Base-by-base conservation (phyloP, 2,113 vertebrate genomes). In the Lepisosteus oculatus region DNA sequence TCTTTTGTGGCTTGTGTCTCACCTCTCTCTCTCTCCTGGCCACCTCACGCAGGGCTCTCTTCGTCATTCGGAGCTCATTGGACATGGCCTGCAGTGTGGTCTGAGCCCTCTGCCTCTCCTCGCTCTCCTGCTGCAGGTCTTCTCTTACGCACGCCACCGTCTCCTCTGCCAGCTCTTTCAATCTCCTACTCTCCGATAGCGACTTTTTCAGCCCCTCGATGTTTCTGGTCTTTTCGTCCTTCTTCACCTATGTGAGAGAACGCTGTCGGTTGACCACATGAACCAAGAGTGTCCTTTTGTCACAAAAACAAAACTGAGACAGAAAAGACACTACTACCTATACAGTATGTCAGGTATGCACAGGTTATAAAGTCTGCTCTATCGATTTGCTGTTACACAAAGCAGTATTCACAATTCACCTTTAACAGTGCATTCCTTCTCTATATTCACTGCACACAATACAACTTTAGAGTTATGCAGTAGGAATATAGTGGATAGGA, bases 121-220 rank as follows among this genome's bases (percentile, higher is more conserved):
- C 70, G 65, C 73, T 70, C 54, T n/a, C 72, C 61, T 83, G 77
- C 17, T 76, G 66, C 70, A 72, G 47, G 9, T 83, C 15, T 72
- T 68, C 78, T 84, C 82, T 87, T 77, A 84, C 65, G 75, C 72
- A 77, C 65, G 84, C 73, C 79, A 80, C 72, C 73, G 78, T 86
- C 80, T 51, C 57, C 78, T 63, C 77, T 17, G 71, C 44, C 68
- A 87, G 85, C 71, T 75, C 78, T 76, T 76, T 82, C 65, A 69
- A 65, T 54, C 15, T 80, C 72, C 81, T 80, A 67, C 78, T 70
- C 69, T 74, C 73, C 71, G 55, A 64, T 79, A 87, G 69, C 59
- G 84, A 86, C 66, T 76, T 71, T 2, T 73, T 75, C 57, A 71
- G 56, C 44, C 79, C 75, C 74, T 69, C 55, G n/a, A 74, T 72